These are phyloP conservation scores for Kryptopterus vitreolus DNA, from an alignment of 2,797 vertebrate species.

Conservation along the genomic window DNA sequence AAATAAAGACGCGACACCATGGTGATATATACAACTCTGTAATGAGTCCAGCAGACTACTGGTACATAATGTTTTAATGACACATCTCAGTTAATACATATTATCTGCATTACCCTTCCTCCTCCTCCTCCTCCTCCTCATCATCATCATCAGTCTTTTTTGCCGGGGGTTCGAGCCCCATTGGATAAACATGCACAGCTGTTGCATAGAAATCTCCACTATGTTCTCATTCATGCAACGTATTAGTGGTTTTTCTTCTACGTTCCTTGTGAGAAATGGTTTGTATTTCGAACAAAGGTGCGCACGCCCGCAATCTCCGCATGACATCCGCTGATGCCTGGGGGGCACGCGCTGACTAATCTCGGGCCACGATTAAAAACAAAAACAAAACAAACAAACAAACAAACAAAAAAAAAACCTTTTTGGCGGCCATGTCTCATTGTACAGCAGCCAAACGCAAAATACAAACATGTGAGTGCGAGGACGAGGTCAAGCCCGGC, in stretches of 20 bases:
- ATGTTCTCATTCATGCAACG: slow-evolving; percentile 63
- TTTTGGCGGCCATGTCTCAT: slow-evolving; percentile 29
- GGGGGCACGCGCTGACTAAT: slow-evolving; percentile 18
- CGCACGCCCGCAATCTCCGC: slow-evolving; percentile 24
- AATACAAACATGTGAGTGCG: slow-evolving; percentile 38
- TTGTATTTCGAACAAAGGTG: slow-evolving; percentile 47
- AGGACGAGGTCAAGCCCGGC: slow-evolving; percentile 54
- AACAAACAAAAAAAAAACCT: too few relatives aligned
- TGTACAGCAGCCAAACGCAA: slow-evolving; percentile 40
- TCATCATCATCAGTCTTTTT: slow-evolving; percentile 48
- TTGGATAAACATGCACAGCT: slow-evolving; percentile 63
- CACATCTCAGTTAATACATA: slow-evolving; percentile 58
- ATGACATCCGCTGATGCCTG: slow-evolving; percentile 28
- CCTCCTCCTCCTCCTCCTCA: slow-evolving; percentile 18
- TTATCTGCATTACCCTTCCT: slow-evolving; percentile 48
- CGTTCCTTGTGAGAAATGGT: slow-evolving; percentile 56
- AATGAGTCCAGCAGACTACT: slow-evolving; percentile 60
- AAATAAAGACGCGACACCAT: slow-evolving; percentile 53
- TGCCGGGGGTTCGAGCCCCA: slow-evolving; percentile 52
- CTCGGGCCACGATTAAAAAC: slow-evolving; percentile 33
- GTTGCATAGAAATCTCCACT: slow-evolving; percentile 63
- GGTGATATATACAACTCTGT: slow-evolving; percentile 60
- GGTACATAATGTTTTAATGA: slow-evolving; percentile 62
- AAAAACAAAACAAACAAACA: too few relatives aligned
- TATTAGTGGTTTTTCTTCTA: slow-evolving; percentile 60